These are phyloP conservation scores for Hassar affinis DNA, from an alignment of 2,113 vertebrate species.

Conservation along the genomic window DNA sequence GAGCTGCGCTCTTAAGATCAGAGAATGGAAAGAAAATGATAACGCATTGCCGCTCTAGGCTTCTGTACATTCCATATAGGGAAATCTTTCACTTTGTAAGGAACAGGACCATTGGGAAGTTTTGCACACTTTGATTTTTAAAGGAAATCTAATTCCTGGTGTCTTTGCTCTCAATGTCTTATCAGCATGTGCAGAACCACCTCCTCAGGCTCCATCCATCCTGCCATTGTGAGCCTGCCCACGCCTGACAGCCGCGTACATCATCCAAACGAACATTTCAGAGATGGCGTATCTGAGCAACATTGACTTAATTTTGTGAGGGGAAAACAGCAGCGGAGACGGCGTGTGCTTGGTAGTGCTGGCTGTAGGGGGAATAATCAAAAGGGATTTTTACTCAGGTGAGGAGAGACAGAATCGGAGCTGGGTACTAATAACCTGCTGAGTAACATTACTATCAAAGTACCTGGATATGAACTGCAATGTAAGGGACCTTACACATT, in stretches of 20 bases:
- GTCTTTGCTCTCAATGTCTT: constrained; percentile 28
- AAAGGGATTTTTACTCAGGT: constrained; percentile 5
- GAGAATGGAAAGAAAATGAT: background rate
- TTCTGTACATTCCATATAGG: background rate
- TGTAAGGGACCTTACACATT: too few species aligned
- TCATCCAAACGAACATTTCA: constrained; percentile 40
- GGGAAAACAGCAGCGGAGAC: constrained; percentile 2
- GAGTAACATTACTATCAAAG: background rate
- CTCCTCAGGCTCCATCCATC: constrained; percentile 40
- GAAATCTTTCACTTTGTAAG: constrained; percentile 7
- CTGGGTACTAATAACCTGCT: background rate
- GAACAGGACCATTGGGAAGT: constrained; percentile 11
- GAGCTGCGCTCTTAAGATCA: background rate
- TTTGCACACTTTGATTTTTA: constrained; percentile 39
- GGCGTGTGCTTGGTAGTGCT: background rate
- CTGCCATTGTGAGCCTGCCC: constrained; percentile 28
- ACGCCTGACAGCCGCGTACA: constrained; percentile 28
- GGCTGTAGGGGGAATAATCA: background rate
- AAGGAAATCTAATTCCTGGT: constrained; percentile 41
- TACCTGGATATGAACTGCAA: background rate
- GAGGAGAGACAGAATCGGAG: background rate
- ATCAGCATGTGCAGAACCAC: constrained; percentile 40
- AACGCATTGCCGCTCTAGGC: background rate
- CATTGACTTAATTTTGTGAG: constrained; percentile 30
- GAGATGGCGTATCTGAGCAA: constrained; percentile 28